Percentiles rank a stretch among this genome's conserved stretches.
Evolutionary conservation across 2,797 vertebrate species (phyloP).

Genomic region (Mormyrops attenuatus): DNA sequence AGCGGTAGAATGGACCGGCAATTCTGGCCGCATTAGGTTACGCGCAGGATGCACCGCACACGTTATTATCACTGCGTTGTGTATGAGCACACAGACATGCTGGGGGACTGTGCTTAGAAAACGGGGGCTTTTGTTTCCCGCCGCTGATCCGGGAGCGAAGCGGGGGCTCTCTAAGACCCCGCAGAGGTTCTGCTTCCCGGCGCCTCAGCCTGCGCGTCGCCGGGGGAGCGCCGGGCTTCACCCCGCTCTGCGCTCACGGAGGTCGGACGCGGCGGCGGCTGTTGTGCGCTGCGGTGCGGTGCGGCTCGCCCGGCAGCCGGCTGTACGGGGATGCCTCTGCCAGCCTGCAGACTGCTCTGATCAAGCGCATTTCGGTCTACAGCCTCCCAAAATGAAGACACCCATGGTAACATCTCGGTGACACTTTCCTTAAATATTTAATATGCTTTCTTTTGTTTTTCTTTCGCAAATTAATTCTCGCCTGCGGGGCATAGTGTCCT

Average conservation of each 20-base stretch:
- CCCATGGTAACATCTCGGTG: slow-evolving; percentile 74
- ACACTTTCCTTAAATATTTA: slow-evolving; percentile 29
- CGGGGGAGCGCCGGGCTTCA: slow-evolving; percentile 43
- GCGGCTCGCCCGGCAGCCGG: slow-evolving; percentile 20
- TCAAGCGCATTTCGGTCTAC: slow-evolving; percentile 59
- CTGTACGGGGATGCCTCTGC: slow-evolving; percentile 19
- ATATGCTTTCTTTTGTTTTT: neutral
- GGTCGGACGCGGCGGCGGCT: slow-evolving; percentile 54
- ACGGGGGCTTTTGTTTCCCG: neutral
- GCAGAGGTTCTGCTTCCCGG: slow-evolving; percentile 54
- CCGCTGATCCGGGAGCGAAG: slow-evolving; percentile 21
- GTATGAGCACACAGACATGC: neutral
- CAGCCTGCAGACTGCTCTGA: slow-evolving; percentile 27
- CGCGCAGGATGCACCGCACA: neutral
- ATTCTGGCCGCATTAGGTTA: neutral
- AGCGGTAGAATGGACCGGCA: neutral
- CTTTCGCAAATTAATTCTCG: neutral
- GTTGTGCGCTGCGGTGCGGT: slow-evolving; percentile 30
- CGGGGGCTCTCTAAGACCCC: slow-evolving; percentile 59
- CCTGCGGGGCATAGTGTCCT: neutral
- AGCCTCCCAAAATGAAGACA: slow-evolving; percentile 85
- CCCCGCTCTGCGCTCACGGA: slow-evolving; percentile 38
- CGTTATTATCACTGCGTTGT: neutral
- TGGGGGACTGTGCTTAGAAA: neutral
- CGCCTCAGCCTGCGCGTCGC: slow-evolving; percentile 45